A percentile compares a stretch with the other conserved stretches of the same genome.
These are phyloP conservation scores for Empidonax alnorum DNA, from an alignment of 2,113 vertebrate species.

Conservation along the genomic window DNA sequence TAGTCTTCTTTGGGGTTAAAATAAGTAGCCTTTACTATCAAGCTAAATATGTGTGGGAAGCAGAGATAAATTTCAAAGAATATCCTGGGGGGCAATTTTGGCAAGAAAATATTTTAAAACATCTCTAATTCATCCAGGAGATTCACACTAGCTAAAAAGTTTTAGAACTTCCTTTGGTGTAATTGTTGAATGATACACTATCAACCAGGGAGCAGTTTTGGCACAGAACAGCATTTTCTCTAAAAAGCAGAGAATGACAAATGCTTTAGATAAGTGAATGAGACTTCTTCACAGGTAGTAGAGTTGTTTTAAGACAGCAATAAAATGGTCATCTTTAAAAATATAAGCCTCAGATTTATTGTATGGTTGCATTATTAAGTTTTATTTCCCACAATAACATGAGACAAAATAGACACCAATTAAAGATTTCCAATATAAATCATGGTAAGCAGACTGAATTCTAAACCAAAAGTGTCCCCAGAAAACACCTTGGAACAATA, in stretches of 20 bases:
- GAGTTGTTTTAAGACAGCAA: slow-evolving; percentile 60
- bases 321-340: slow-evolving; percentile 56
- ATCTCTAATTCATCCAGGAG: slow-evolving; percentile 13
- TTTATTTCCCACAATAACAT: slow-evolving; percentile 38
- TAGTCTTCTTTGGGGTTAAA: not conserved
- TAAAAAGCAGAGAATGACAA: slow-evolving; percentile 61
- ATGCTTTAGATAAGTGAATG: slow-evolving; percentile 45
- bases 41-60: not conserved
- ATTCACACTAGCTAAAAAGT: slow-evolving; percentile 34
- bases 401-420: slow-evolving; percentile 35
- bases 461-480: not conserved
- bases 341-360: slow-evolving; percentile 40
- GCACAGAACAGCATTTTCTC: slow-evolving; percentile 31
- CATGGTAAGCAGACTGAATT: not conserved
- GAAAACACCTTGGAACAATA: not conserved
- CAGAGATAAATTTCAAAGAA: not conserved
- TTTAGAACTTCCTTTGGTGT: slow-evolving; percentile 41
- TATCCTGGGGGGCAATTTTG: not conserved
- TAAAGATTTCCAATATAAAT: slow-evolving; percentile 42
- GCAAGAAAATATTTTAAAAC: slow-evolving; percentile 22
- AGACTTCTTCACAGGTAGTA: slow-evolving; percentile 64
- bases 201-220: slow-evolving; percentile 46
- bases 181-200: slow-evolving; percentile 57
- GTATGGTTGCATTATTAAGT: not conserved
- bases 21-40: not conserved